phyloP scores from a whole-genome alignment of 2,113 vertebrate genomes.

The Copsychus sechellarum region DNA sequence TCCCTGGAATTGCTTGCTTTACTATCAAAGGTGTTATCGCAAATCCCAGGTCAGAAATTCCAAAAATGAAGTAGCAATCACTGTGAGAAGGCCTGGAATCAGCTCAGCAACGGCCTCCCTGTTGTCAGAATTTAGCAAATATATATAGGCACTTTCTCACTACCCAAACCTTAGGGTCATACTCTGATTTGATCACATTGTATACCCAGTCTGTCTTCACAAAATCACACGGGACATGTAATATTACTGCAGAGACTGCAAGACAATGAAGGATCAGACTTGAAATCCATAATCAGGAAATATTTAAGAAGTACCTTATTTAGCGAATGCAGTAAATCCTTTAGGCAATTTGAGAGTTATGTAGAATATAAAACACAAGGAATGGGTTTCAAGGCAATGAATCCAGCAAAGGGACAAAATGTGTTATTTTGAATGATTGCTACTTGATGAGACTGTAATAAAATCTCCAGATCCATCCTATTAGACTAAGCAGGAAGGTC shows the following conservation, averaged over 20 bases:
- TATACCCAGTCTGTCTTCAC: neutral
- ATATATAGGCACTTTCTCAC: fast-evolving
- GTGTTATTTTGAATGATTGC: slow-evolving; percentile 56
- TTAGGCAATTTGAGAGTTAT: slow-evolving; percentile 28
- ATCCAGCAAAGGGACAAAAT: slow-evolving; percentile 40
- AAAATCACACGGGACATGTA: neutral
- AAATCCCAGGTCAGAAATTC: neutral
- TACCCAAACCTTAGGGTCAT: neutral
- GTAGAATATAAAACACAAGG: slow-evolving; percentile 20
- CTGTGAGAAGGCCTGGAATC: neutral
- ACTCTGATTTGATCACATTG: neutral
- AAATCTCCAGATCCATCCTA: slow-evolving; percentile 35
- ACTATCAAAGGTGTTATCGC: neutral
- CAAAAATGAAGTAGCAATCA: neutral
- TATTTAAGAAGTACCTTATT: slow-evolving; percentile 24
- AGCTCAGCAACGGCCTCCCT: neutral
- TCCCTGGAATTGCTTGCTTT: neutral
- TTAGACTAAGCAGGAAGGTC: slow-evolving; percentile 45
- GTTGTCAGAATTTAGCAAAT: neutral
- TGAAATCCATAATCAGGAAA: slow-evolving; percentile 13
- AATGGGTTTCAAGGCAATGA: slow-evolving; percentile 47
- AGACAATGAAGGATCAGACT: neutral
- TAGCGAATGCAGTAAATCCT: slow-evolving; percentile 38
- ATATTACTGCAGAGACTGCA: neutral
- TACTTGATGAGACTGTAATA: slow-evolving; percentile 42